Evolutionary conservation across 2,113 vertebrate genomes (phyloP).

Genomic region (Scomber japonicus): DNA sequence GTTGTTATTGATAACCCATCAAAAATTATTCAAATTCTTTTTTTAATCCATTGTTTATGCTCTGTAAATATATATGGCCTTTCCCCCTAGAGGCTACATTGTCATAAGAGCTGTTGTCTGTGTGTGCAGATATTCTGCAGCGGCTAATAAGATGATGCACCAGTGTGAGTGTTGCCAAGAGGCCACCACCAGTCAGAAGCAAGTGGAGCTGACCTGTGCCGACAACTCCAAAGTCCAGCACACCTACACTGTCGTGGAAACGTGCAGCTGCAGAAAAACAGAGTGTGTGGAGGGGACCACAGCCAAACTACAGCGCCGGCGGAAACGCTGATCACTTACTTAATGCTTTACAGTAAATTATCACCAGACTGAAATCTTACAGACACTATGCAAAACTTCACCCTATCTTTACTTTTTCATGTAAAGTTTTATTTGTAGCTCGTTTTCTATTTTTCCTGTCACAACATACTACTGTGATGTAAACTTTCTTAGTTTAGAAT

Average conservation of each 20-base stretch:
- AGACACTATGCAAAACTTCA: not conserved
- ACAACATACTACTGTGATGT: not conserved
- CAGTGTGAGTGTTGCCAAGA: slow-evolving; percentile 90
- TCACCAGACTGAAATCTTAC: not conserved
- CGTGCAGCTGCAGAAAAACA: slow-evolving; percentile 80
- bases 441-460: slow-evolving; percentile 7
- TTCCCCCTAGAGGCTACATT: too few relatives aligned
- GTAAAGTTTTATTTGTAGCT: slow-evolving; percentile 13
- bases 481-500: slow-evolving; percentile 9
- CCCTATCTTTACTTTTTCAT: not conserved
- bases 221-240: slow-evolving; percentile 79
- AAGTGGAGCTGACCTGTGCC: slow-evolving; percentile 83
- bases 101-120: not conserved
- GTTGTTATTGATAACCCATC: too few relatives aligned
- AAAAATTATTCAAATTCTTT: too few relatives aligned
- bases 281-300: not conserved
- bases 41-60: too few relatives aligned
- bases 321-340: slow-evolving; percentile 52
- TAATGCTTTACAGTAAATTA: not conserved
- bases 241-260: slow-evolving; percentile 81
- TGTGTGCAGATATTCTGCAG: slow-evolving; percentile 87
- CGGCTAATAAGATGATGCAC: slow-evolving; percentile 81
- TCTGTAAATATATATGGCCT: too few relatives aligned
- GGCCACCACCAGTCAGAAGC: slow-evolving; percentile 63
- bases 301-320: not conserved